These are phyloP conservation scores for Anguilla megastoma DNA, from an alignment of 2,797 vertebrate genomes.

Conservation along the genomic window DNA sequence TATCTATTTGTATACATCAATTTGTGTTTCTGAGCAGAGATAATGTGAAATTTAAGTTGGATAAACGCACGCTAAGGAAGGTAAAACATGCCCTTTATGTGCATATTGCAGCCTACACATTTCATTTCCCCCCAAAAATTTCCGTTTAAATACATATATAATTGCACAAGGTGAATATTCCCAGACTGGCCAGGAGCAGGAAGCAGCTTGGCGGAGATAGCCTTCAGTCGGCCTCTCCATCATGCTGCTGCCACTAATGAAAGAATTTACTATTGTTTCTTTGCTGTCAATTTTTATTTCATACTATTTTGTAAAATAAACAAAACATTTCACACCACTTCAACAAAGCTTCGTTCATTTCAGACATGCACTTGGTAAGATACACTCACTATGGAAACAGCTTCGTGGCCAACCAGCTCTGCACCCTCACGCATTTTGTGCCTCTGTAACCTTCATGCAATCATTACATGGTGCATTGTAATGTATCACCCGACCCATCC, in stretches of 20 bases:
- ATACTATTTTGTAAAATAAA: neutral
- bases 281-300: neutral
- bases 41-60: neutral
- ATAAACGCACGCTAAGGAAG: neutral
- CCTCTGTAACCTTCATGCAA: neutral
- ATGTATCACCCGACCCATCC: neutral
- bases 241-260: too few species aligned
- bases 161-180: neutral
- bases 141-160: too few species aligned
- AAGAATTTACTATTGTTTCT: neutral
- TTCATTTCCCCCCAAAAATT: neutral
- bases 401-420: neutral
- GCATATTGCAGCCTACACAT: neutral
- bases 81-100: neutral
- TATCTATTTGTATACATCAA: too few species aligned
- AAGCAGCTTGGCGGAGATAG: neutral
- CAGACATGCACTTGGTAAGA: neutral
- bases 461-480: neutral
- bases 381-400: too few species aligned
- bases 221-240: neutral
- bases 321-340: too few species aligned
- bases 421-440: neutral
- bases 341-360: neutral
- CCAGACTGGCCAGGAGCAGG: neutral
- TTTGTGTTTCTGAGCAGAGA: too few species aligned